A percentile compares a stretch with the other conserved stretches of the same genome.
Conservation (phyloP, 1,140 invertebrate genomes). For the Temnothorax nylanderi region DNA sequence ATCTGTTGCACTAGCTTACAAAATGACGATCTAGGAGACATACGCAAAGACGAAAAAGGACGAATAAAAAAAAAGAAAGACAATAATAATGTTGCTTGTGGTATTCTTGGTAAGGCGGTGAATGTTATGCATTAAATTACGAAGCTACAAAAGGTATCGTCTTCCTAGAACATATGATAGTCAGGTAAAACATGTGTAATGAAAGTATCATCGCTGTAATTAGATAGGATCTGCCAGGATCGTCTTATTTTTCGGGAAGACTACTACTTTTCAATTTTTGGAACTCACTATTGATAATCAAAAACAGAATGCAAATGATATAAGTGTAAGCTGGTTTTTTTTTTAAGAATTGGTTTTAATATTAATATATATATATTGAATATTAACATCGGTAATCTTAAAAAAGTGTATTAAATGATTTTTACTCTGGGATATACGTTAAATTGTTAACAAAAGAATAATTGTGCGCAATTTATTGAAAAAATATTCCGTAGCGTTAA, state of each 20-base stretch:
- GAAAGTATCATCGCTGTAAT: background rate
- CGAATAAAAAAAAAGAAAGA: conserved; percentile 28
- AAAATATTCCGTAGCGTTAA: background rate
- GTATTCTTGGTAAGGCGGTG: background rate
- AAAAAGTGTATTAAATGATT: background rate
- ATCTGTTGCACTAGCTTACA: conserved; percentile 4
- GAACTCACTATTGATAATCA: background rate
- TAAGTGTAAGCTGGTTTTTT: background rate
- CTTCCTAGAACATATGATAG: conserved; percentile 20
- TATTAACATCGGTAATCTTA: background rate
- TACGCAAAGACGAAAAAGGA: background rate
- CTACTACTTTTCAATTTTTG: background rate
- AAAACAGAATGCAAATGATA: background rate
- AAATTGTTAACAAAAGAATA: background rate
- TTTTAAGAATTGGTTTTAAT: background rate
- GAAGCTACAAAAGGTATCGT: conserved; percentile 34
- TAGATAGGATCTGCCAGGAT: background rate
- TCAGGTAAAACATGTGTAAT: background rate
- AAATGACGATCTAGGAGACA: conserved; percentile 6
- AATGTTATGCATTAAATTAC: background rate
- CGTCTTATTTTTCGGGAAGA: background rate
- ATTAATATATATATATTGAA: conserved; percentile 7
- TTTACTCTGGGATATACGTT: background rate
- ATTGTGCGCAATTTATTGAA: background rate
- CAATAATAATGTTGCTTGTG: conserved; percentile 38